These are phyloP conservation scores for Geophilus truncorum DNA, from an alignment of 2,888 invertebrate genomes.

Conservation along the genomic window DNA sequence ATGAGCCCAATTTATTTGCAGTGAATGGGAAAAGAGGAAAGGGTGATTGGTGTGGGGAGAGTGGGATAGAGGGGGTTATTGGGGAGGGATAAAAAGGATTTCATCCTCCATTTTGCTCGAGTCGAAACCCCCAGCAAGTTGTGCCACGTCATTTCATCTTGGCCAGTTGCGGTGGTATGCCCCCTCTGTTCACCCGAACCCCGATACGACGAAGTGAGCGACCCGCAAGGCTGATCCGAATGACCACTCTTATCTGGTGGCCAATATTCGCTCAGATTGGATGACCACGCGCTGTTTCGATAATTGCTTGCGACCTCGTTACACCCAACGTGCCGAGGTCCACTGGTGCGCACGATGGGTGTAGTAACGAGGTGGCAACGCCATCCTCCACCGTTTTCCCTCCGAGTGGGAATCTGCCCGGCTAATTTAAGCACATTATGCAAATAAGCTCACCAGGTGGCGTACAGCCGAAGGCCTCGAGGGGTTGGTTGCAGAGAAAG, in stretches of 20 bases:
- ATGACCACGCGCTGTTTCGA: conserved; percentile 29
- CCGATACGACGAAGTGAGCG: conserved; percentile 16
- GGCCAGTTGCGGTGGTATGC: neutral
- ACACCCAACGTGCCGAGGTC: neutral
- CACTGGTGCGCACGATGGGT: conserved; percentile 5
- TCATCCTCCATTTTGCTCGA: neutral
- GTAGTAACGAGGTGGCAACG: conserved; percentile 1
- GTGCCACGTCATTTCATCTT: conserved; percentile 34
- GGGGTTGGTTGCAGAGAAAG: conserved; percentile 30
- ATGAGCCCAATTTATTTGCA: conserved; percentile 10
- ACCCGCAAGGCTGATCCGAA: conserved; percentile 20
- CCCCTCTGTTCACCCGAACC: neutral
- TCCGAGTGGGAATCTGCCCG: conserved; percentile 34
- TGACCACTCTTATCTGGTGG: conserved; percentile 16
- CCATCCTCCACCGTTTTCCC: conserved; percentile 19
- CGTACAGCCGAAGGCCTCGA: conserved; percentile 27
- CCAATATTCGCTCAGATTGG: conserved; percentile 13
- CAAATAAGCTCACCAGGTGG: conserved; percentile 36
- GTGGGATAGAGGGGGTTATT: too few relatives aligned
- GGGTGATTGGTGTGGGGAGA: too few relatives aligned
- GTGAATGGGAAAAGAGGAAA: neutral
- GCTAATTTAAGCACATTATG: conserved; percentile 36
- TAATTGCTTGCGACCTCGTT: conserved; percentile 22
- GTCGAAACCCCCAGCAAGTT: neutral
- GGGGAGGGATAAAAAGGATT: neutral